phyloP scores from a whole-genome alignment of 2,888 invertebrate genomes.

The Charanyca ferruginea region DNA sequence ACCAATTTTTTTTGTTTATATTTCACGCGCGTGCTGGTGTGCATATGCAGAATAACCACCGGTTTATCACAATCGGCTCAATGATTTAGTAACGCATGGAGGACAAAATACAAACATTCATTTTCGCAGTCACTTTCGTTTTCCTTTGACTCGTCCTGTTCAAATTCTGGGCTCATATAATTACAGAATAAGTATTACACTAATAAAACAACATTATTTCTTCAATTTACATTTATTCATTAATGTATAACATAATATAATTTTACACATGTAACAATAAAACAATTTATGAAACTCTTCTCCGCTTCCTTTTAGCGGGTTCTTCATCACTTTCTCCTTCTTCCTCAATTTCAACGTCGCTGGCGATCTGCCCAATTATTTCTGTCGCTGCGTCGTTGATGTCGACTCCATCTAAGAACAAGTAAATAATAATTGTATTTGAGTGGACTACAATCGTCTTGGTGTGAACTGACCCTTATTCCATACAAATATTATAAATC shows the following conservation, averaged over 20 bases:
- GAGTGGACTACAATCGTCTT: neutral
- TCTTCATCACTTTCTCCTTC: constrained; percentile 63
- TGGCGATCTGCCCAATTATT: constrained; percentile 58
- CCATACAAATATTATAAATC: too few relatives aligned
- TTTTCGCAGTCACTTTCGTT: too few relatives aligned
- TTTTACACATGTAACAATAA: neutral
- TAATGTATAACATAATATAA: neutral
- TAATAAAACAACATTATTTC: neutral
- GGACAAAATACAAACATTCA: too few relatives aligned
- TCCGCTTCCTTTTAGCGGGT: constrained; percentile 67
- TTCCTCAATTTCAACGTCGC: constrained; percentile 50
- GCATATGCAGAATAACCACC: too few relatives aligned
- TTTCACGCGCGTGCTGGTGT: too few relatives aligned
- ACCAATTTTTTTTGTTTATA: too few relatives aligned
- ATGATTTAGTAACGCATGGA: too few relatives aligned
- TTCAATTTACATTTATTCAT: neutral
- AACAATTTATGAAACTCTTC: constrained; percentile 68
- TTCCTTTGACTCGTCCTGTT: too few relatives aligned
- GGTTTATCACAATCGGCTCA: too few relatives aligned
- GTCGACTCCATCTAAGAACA: constrained; percentile 62
- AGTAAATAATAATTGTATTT: constrained; percentile 4
- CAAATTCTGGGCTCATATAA: too few relatives aligned
- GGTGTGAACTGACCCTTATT: neutral
- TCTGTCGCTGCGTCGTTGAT: constrained; percentile 74
- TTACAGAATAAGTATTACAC: too few relatives aligned